Evolutionary conservation across 2,888 invertebrate species (phyloP).

Genomic region (Nemotelus nigrinus): DNA sequence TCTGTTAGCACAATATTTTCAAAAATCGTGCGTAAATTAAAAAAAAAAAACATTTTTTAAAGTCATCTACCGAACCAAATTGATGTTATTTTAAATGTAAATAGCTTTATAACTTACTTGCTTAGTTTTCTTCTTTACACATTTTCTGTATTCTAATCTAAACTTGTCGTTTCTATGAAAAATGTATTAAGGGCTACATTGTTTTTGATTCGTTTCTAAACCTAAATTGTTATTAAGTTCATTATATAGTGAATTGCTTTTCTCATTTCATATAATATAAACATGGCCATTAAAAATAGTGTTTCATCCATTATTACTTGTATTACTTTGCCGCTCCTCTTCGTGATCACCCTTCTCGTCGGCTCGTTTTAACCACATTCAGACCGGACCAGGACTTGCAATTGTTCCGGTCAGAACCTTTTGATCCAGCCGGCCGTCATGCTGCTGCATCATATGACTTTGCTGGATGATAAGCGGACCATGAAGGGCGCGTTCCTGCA

Average conservation of each 20-base stretch:
- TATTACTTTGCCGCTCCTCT: background rate
- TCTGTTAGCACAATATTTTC: constrained; percentile 16
- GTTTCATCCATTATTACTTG: background rate
- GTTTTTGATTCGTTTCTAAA: constrained; percentile 37
- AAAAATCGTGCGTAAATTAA: background rate
- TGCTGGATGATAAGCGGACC: constrained; percentile 53
- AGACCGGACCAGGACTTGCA: constrained; percentile 52
- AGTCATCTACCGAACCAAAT: background rate
- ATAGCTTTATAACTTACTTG: background rate
- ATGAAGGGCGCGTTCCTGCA: constrained; percentile 53
- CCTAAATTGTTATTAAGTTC: constrained; percentile 30
- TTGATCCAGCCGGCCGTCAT: constrained; percentile 53
- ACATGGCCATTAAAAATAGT: constrained; percentile 45
- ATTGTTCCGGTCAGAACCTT: constrained; percentile 52
- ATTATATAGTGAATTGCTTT: constrained; percentile 44
- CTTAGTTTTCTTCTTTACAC: background rate
- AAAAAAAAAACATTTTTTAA: constrained; percentile 7
- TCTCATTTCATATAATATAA: constrained; percentile 35
- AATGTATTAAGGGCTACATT: constrained; percentile 42
- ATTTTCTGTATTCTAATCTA: constrained; percentile 22
- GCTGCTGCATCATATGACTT: constrained; percentile 52
- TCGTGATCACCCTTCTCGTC: background rate
- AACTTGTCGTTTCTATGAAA: constrained; percentile 37
- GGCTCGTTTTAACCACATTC: constrained; percentile 38
- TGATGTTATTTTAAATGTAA: background rate